Percentiles rank a stretch among this genome's conserved stretches.
phyloP scores from a whole-genome alignment of 37 sponge, comb jelly and placozoan genomes.

The Cladorhizidae sp. region DNA sequence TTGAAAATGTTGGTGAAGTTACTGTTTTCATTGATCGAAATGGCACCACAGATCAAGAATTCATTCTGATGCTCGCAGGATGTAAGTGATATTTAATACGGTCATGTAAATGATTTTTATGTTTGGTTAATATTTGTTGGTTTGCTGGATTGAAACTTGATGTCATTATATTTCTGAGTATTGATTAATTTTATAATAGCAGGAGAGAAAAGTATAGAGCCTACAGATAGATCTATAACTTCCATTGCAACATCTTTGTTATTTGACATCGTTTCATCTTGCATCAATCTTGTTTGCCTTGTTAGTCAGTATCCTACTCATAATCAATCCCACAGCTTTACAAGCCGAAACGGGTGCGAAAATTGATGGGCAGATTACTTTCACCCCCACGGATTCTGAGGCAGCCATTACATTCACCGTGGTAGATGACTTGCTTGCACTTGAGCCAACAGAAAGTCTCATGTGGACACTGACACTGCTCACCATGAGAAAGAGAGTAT shows the following conservation, averaged over 20 bases:
- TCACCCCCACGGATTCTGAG: neutral
- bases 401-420: neutral
- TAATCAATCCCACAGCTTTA: no score
- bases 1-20: constrained; percentile 3
- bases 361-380: neutral
- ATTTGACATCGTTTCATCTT: no score
- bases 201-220: no score
- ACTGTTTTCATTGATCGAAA: constrained; percentile 9
- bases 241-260: no score
- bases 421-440: neutral
- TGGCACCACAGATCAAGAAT: neutral
- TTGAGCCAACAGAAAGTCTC: neutral
- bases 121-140: no score
- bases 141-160: no score
- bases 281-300: no score
- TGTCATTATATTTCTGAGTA: no score
- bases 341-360: no score
- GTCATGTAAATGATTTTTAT: neutral
- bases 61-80: constrained; percentile 16
- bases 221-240: no score
- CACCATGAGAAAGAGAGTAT: neutral
- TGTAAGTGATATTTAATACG: constrained; percentile 4
- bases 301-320: no score
- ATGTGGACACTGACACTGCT: neutral
- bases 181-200: no score